A percentile compares a stretch with the other conserved stretches of the same genome.
These are phyloP conservation scores for Neoniphon sammara DNA, from an alignment of 2,797 vertebrate genomes.

Conservation along the genomic window DNA sequence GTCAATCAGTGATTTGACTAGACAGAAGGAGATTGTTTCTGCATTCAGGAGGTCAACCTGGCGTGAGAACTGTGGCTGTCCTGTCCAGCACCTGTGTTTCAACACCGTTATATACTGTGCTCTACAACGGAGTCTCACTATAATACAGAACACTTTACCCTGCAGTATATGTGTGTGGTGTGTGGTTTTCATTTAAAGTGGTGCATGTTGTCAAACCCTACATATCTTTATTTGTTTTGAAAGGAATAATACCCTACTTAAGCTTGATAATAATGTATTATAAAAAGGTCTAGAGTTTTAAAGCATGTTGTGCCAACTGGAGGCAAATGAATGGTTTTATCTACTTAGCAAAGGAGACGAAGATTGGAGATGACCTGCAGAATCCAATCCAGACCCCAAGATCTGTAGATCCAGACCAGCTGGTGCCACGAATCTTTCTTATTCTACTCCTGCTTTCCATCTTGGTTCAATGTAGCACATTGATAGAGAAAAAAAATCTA, in stretches of 20 bases:
- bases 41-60: conserved; percentile 6
- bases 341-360: conserved; percentile 52
- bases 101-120: background rate
- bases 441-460: conserved; percentile 48
- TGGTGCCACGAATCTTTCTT: conserved; percentile 60
- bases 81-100: background rate
- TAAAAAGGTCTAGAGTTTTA: conserved; percentile 46
- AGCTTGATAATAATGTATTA: conserved; percentile 49
- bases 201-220: conserved; percentile 43
- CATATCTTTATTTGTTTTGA: conserved; percentile 62
- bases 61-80: conserved; percentile 9
- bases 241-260: conserved; percentile 49
- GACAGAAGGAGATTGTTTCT: conserved; percentile 26
- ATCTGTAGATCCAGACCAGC: conserved; percentile 55
- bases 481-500: conserved; percentile 48
- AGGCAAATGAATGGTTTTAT: conserved; percentile 66
- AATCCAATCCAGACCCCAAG: conserved; percentile 75
- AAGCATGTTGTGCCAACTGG: conserved; percentile 52
- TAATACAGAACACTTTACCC: background rate
- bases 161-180: conserved; percentile 14
- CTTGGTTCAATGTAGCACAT: conserved; percentile 46
- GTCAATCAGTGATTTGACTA: conserved; percentile 47
- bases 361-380: conserved; percentile 69
- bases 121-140: conserved; percentile 15
- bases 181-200: conserved; percentile 66